Base-by-base conservation (phyloP, 2,888 invertebrate genomes). In the Heliconius ethilla region DNA sequence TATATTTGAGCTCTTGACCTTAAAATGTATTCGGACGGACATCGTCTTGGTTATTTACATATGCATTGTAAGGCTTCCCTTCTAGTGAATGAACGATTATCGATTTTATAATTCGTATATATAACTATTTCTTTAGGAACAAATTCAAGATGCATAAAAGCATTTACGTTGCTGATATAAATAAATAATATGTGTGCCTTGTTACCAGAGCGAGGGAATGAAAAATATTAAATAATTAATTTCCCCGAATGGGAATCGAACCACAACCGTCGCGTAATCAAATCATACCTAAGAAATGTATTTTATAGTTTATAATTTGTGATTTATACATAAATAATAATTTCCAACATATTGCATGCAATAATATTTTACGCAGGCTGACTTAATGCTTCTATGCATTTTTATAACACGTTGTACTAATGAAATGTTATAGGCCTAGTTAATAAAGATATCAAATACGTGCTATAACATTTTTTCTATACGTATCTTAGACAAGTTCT, bases 31-130 rank as follows among this genome's bases (percentile, higher is more conserved):
- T 65, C 72, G 22, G 55, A 72, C 76, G 76, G 76, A 77, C 72
- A 77, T 66, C 70, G 76, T 76, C 76, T 76, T 22, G 25, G 37
- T 25, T 25, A 77, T 77, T 77, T 77, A 77, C 76, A 77, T 77
- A 29, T 13, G 22, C n/a, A 63, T 73, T 72, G 55, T 65, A 29
- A 63, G 63, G 65, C 29, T 70, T 51, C 40, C 65, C 72, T 65
- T 66, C 70, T 45, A 40, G 11, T 74, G 74, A 74, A 73, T 73
- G 18, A 27, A 63, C 63, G 15, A 63, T 74, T 63, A 45, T 59
- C 25, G 72, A 72, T 72, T 72, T 72, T 72, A 72, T 72, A 59
- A 72, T 72, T 72, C 25, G 33, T 72, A 59, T 59, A 25, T 59
- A 33, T n/a, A 59, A 59, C 7, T 72, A 37, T 59, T 33, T 55